A percentile compares a stretch with the other conserved stretches of the same genome.
Conservation (phyloP, 2,113 vertebrate genomes). For the Prietella phreatophila region DNA sequence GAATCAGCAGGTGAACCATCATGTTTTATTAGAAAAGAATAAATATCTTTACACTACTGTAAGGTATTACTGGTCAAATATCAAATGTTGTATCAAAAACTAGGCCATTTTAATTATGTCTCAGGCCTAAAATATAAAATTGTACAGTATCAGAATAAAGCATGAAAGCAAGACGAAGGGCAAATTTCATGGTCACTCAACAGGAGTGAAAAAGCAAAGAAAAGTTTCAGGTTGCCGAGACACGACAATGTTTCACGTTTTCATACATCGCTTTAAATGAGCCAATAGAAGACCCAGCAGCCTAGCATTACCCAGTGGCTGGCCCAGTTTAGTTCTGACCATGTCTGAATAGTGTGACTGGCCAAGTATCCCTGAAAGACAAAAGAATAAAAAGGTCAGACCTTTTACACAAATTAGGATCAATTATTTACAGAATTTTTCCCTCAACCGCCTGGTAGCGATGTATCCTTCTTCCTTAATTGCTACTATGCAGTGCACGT, state of each 20-base stretch:
- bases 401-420: not conserved
- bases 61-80: constrained; percentile 8
- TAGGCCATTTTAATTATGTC: constrained; percentile 23
- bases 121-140: not conserved
- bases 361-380: constrained; percentile 79
- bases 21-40: constrained; percentile 52
- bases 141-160: not conserved
- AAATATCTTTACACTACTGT: constrained; percentile 33
- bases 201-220: not conserved
- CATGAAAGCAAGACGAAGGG: not conserved
- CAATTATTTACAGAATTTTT: not conserved
- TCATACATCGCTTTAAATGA: constrained; percentile 63
- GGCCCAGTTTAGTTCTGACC: constrained; percentile 87
- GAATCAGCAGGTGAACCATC: not conserved
- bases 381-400: constrained; percentile 9
- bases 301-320: constrained; percentile 84
- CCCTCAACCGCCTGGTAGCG: not conserved
- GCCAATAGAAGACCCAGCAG: constrained; percentile 82
- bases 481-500: not conserved
- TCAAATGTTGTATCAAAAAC: constrained; percentile 19
- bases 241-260: not conserved
- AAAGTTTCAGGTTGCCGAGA: not conserved
- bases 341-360: constrained; percentile 83
- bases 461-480: not conserved
- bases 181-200: not conserved